A percentile compares a stretch with the other conserved stretches of the same genome.
Evolutionary conservation across 2,113 vertebrate species (phyloP).

Genomic region (Seriola dumerili): DNA sequence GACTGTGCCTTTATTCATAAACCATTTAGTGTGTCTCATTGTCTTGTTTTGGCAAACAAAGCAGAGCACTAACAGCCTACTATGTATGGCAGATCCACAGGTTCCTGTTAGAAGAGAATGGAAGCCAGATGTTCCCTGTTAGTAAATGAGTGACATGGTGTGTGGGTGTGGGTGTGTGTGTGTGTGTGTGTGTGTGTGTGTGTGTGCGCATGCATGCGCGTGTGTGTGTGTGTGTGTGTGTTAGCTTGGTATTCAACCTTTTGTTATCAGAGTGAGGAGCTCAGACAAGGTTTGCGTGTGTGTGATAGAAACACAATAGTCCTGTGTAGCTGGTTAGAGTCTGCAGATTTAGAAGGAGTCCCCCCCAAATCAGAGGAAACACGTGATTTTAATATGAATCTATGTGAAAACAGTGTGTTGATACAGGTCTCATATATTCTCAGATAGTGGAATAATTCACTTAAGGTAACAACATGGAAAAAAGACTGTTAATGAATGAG

Average conservation of each 20-base stretch:
- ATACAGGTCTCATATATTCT: not conserved
- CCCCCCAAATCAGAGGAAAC: not conserved
- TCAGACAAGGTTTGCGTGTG: not conserved
- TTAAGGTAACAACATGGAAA: not conserved
- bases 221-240: conserved; percentile 2
- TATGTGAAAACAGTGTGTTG: not conserved
- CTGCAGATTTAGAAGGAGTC: not conserved
- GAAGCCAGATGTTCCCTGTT: conserved; percentile 65
- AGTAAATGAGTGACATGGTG: conserved; percentile 45
- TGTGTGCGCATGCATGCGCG: conserved; percentile 10
- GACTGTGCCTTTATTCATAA: not conserved
- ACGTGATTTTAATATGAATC: too few relatives aligned
- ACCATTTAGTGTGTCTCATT: conserved; percentile 37
- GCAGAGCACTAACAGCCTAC: conserved; percentile 22
- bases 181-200: not conserved
- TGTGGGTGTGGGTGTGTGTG: conserved; percentile 2
- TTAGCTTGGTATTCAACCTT: not conserved
- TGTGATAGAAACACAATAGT: not conserved
- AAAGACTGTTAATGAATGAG: not conserved
- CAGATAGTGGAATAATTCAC: conserved; percentile 5
- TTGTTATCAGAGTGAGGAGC: conserved; percentile 34
- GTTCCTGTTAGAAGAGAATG: conserved; percentile 58
- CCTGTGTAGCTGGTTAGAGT: not conserved
- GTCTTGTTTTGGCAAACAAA: conserved; percentile 33
- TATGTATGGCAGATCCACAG: conserved; percentile 50